These are phyloP conservation scores for Loris lydekkerianus DNA, from an alignment of 2,797 vertebrate genomes.

Conservation along the genomic window DNA sequence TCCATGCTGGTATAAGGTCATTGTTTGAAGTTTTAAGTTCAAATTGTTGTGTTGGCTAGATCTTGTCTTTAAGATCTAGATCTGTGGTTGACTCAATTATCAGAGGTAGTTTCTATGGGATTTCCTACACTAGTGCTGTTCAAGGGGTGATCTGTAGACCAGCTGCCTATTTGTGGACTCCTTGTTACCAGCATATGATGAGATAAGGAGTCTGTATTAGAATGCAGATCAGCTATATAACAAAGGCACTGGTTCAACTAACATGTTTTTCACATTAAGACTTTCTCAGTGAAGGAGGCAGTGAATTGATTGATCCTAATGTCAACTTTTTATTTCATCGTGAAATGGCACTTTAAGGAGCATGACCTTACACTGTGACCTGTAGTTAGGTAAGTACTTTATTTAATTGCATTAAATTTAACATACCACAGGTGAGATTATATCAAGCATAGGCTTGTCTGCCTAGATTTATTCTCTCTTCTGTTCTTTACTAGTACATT, in stretches of 20 bases:
- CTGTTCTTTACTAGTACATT: background rate
- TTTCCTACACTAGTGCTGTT: background rate
- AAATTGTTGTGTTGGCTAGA: too few species aligned
- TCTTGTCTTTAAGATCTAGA: background rate
- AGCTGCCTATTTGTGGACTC: background rate
- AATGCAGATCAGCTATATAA: background rate
- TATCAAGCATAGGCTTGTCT: background rate
- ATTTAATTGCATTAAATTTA: background rate
- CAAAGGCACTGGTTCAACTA: background rate
- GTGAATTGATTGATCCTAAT: background rate
- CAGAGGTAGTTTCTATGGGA: background rate
- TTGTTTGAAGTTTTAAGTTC: background rate
- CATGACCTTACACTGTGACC: background rate
- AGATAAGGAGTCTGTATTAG: background rate
- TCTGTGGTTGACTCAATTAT: background rate
- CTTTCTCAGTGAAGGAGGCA: too few species aligned
- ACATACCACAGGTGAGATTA: background rate
- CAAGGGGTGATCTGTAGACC: background rate
- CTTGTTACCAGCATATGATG: background rate
- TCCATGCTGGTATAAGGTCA: background rate
- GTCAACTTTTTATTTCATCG: background rate
- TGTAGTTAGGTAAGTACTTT: background rate
- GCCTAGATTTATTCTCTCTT: background rate
- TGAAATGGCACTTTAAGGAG: background rate
- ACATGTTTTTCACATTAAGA: too few species aligned